Base-by-base conservation (phyloP, 1,140 invertebrate species). In the Cardiocondyla obscurior region DNA sequence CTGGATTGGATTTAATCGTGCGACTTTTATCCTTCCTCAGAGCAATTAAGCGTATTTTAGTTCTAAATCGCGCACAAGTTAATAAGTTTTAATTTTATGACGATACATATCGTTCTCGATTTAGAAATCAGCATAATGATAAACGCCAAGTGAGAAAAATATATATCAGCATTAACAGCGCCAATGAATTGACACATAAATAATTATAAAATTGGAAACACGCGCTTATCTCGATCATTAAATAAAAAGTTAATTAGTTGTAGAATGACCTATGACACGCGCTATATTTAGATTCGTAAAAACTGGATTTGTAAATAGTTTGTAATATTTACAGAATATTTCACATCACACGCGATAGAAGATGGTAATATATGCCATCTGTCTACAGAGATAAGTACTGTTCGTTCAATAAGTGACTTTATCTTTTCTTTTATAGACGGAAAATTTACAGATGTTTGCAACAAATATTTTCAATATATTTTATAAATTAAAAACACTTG, bases 1-100 rank as follows among this genome's bases (percentile, higher is more conserved):
- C 51, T 64, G 51, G 14, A 30, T 64, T 64, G 57, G 44, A 76
- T 64, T 64, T 64, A 64, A 76, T 64, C 57, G 44, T 64, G 16
- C 22, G 25, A 62, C 28, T 44, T 76, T 33, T 51, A 64, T 33
- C 19, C 28, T 22, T 64, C 28, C n/a, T 0, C 8, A 30, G 39
- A n/a, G 28, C 19, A 33, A 76, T 58, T 22, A 7, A 49, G 14
- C 8, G 33, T 1, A 49, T n/a, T 36, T 62, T 62, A 36, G 14
- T 28, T 76, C 28, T 76, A 33, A 28, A 33, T 44, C 6, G 7
- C 33, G 16, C 5, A 46, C 5, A 8, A 0, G 3, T 57, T 44
- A n/a, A n/a, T n/a, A n/a, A n/a, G n/a, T n/a, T 12, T 49, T 25
- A 16, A 3, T 16, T 1, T 22, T 39, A 36, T 7, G 3, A 28